These are phyloP conservation scores for Xyrichtys novacula DNA, from an alignment of 2,797 vertebrate species.

Conservation along the genomic window DNA sequence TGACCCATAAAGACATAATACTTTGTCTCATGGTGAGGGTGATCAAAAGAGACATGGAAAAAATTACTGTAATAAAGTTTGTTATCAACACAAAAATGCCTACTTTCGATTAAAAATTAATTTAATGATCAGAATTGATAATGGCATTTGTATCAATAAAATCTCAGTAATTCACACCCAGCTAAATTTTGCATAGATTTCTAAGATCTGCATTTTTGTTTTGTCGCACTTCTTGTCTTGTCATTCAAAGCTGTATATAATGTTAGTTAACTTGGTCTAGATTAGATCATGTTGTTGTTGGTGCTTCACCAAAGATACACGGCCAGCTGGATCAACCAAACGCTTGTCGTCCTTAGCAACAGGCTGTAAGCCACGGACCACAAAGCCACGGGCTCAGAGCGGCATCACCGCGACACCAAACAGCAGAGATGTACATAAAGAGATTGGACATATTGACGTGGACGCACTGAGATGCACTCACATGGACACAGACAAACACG, in stretches of 20 bases:
- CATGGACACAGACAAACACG: constrained; percentile 12
- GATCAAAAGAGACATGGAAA: no score
- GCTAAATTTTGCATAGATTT: no score
- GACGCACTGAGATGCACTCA: constrained; percentile 12
- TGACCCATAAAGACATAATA: no score
- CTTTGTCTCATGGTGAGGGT: no score
- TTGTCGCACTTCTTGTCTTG: neutral
- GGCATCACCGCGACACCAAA: constrained; percentile 29
- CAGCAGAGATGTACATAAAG: constrained; percentile 44
- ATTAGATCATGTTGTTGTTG: neutral
- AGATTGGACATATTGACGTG: constrained; percentile 39
- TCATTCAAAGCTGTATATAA: neutral
- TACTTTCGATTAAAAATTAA: no score
- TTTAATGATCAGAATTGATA: no score
- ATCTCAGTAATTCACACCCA: no score
- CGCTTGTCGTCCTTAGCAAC: constrained; percentile 40
- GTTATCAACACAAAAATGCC: no score
- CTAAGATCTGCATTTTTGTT: neutral
- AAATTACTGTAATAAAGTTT: no score
- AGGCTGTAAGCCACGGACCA: constrained; percentile 10
- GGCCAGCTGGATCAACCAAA: constrained; percentile 18
- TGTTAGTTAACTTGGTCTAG: neutral
- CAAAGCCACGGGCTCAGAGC: constrained; percentile 40
- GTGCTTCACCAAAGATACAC: neutral
- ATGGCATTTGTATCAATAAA: no score